These are phyloP conservation scores for Pituophis catenifer DNA, from an alignment of 2,113 vertebrate genomes.

Conservation along the genomic window DNA sequence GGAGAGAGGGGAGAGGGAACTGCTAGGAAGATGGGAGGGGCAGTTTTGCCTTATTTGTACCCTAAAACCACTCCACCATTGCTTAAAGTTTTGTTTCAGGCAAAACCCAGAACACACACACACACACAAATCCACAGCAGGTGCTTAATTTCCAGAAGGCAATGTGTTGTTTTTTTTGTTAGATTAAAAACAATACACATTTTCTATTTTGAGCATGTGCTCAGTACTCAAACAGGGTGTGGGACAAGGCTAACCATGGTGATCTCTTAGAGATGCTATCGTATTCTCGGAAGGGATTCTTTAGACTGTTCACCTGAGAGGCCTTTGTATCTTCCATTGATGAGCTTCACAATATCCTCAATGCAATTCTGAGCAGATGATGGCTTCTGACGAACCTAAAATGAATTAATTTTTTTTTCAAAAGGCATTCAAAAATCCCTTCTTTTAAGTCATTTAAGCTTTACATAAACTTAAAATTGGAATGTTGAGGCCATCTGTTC, in stretches of 20 bases:
- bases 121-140: not conserved
- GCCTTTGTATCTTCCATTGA: slow-evolving; percentile 85
- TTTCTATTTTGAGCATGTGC: not conserved
- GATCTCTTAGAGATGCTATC: not conserved
- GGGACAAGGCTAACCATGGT: not conserved
- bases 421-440: not conserved
- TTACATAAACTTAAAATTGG: too few species aligned
- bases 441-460: not conserved
- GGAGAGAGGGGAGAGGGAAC: not conserved
- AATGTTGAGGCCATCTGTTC: not conserved
- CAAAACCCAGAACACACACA: not conserved
- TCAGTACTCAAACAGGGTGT: not conserved
- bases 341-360: slow-evolving; percentile 80
- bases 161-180: not conserved
- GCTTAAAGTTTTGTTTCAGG: not conserved
- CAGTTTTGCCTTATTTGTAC: not conserved
- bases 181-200: not conserved
- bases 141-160: not conserved
- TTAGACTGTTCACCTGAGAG: slow-evolving; percentile 80
- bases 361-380: slow-evolving; percentile 74
- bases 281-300: not conserved
- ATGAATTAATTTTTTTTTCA: not conserved
- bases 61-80: not conserved
- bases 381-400: slow-evolving; percentile 86
- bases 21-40: not conserved